phyloP scores from a whole-genome alignment of 2,113 vertebrate genomes.

The Nothobranchius kuhntae region DNA sequence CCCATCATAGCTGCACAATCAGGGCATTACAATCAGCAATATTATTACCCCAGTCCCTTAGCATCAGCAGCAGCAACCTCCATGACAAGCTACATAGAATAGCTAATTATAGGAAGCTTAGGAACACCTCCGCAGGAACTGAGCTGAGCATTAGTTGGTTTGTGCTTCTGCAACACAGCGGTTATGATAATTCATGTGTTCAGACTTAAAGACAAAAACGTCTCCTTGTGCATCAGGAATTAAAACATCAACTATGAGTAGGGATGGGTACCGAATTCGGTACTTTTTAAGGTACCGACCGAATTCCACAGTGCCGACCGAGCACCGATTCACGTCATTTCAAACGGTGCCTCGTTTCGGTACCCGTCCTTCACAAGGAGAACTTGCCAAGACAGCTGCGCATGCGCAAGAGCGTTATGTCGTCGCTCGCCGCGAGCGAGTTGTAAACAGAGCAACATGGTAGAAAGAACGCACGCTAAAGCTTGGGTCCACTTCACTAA shows the following conservation, averaged over 20 bases:
- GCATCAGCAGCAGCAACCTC: slow-evolving; percentile 19
- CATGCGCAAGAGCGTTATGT: too few species aligned
- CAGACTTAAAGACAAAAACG: not conserved
- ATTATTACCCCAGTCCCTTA: slow-evolving; percentile 58
- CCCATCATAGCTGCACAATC: slow-evolving; percentile 37
- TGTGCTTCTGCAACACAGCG: not conserved
- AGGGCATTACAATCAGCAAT: slow-evolving; percentile 62
- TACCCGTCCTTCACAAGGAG: too few species aligned
- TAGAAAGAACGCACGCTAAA: too few species aligned
- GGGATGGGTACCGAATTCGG: too few species aligned
- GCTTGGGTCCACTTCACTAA: too few species aligned
- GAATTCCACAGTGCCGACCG: too few species aligned
- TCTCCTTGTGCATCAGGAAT: not conserved
- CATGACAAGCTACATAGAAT: slow-evolving; percentile 18
- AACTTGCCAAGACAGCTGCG: too few species aligned
- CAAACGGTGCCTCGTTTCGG: too few species aligned
- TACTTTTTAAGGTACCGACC: too few species aligned
- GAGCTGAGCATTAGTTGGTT: not conserved
- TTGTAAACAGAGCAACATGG: too few species aligned
- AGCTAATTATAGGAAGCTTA: slow-evolving; percentile 32
- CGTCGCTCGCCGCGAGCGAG: too few species aligned
- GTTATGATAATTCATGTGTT: not conserved
- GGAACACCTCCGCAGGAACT: slow-evolving; percentile 23
- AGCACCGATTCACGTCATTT: too few species aligned
- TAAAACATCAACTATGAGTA: not conserved